Evolutionary conservation across 2,797 vertebrate genomes (phyloP).

Genomic region (Scolopax rusticola): DNA sequence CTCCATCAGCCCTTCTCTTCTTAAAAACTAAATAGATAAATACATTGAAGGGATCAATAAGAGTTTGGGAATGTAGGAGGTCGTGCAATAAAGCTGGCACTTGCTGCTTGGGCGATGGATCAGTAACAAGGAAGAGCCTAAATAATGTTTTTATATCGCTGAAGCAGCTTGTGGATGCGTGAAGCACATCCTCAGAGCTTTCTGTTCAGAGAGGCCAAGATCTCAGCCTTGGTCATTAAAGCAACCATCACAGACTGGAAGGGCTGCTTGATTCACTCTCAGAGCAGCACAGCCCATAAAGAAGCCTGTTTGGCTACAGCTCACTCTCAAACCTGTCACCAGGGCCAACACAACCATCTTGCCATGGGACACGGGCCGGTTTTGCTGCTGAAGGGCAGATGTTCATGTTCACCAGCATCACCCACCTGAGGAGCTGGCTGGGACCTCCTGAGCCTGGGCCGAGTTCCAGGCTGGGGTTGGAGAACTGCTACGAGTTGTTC

Average conservation of each 20-base stretch:
- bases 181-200: not conserved
- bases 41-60: not conserved
- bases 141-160: not conserved
- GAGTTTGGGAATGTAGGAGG: not conserved
- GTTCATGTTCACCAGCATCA: not conserved
- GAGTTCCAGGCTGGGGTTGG: not conserved
- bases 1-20: not conserved
- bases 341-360: not conserved
- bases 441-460: not conserved
- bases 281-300: not conserved
- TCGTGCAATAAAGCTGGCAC: not conserved
- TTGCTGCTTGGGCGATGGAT: not conserved
- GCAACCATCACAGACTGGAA: not conserved
- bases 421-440: accelerated
- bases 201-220: not conserved
- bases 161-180: not conserved
- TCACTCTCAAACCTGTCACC: not conserved
- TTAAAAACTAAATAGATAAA: not conserved
- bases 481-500: not conserved
- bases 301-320: not conserved
- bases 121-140: not conserved
- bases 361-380: not conserved
- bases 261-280: not conserved
- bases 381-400: accelerated
- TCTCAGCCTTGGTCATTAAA: not conserved